A percentile compares a stretch with the other conserved stretches of the same genome.
Conservation (phyloP, 2,797 vertebrate species). For the Oreonectes daqikongensis region DNA sequence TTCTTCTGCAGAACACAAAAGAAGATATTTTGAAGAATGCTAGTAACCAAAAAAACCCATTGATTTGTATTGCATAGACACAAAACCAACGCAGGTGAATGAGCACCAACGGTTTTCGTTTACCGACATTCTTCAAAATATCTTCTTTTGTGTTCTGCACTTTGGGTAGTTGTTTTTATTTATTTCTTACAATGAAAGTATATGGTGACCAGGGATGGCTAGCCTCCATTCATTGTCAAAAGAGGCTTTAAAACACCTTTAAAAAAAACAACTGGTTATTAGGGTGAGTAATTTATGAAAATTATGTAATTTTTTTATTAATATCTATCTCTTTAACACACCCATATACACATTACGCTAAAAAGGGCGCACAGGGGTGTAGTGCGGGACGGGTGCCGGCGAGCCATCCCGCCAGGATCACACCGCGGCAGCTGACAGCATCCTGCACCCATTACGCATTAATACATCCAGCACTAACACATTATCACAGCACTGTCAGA, state of each 20-base stretch:
- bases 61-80: no score
- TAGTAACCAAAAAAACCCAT: no score
- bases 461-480: constrained; percentile 72
- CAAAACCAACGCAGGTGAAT: no score
- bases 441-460: constrained; percentile 74
- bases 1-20: no score
- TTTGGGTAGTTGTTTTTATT: no score
- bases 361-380: background rate
- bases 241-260: background rate
- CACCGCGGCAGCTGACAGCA: constrained; percentile 67
- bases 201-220: background rate
- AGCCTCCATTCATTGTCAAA: background rate
- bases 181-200: background rate
- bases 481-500: constrained; percentile 62
- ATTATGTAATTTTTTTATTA: background rate
- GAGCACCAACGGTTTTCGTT: no score
- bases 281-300: background rate
- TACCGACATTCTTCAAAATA: no score
- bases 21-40: no score
- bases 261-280: background rate
- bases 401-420: constrained; percentile 33
- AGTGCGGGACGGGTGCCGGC: background rate
- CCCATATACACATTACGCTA: constrained; percentile 1
- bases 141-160: no score
- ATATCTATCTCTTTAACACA: constrained; percentile 53